phyloP scores from a whole-genome alignment of 2,113 vertebrate species.

The Glareola pratincola region DNA sequence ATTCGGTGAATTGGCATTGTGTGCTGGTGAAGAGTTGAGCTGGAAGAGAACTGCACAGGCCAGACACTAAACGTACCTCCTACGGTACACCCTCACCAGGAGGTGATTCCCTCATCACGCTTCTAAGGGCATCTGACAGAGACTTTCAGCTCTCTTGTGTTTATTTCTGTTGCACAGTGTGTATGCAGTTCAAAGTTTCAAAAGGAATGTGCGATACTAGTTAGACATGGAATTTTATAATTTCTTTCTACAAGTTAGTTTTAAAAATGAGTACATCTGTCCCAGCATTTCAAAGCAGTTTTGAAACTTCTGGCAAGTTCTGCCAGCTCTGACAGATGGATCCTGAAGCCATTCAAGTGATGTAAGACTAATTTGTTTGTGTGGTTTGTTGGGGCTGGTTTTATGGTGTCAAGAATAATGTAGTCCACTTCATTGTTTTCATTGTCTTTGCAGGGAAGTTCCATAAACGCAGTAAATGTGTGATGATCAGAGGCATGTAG shows the following conservation, averaged over 20 bases:
- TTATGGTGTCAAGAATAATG: background rate
- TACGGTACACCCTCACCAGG: fast-evolving
- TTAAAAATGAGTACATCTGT: background rate
- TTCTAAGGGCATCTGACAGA: background rate
- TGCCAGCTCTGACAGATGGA: background rate
- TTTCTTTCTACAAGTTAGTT: background rate
- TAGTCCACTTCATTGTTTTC: too few species aligned
- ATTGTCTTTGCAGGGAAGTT: background rate
- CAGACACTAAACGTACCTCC: fast-evolving
- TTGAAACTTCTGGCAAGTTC: background rate
- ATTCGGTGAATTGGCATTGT: background rate
- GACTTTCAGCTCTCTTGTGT: background rate
- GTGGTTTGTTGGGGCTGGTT: background rate
- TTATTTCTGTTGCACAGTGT: background rate
- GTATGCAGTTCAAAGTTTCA: background rate
- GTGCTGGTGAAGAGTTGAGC: background rate
- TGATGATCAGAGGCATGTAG: background rate
- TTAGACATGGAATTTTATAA: too few species aligned
- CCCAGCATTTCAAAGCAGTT: background rate
- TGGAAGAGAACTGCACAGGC: background rate
- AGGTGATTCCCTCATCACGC: background rate
- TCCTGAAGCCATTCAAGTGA: background rate
- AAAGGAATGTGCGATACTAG: background rate
- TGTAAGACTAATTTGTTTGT: background rate
- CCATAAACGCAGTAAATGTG: background rate